Evolutionary conservation across 2,888 invertebrate species (phyloP), one percentile per base, ranked within the genome.

Genomic region (Dyspetes luteomarginatus): DNA sequence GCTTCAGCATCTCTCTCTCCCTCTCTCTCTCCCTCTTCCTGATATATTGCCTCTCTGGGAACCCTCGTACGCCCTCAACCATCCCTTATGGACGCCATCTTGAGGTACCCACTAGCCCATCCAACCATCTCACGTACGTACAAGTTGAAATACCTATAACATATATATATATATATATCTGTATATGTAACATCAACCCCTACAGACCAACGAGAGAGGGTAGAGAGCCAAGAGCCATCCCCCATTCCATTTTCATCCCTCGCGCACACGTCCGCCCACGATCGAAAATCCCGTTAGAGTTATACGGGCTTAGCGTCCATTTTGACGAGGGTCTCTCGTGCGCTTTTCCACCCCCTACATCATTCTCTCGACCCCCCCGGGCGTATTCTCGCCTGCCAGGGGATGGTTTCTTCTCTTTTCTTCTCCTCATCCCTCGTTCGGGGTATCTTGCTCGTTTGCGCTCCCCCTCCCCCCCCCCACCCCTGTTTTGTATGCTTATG

Each of bases 221-320:
- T 60, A 69, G 62, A 62, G 68, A 48, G 78, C 62, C 64, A 65
- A 69, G 73, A 77, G 72, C 81, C 73, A 77, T 77, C 56, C 43
- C 17, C 60, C 65, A 24, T 19, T 78, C 64, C 77, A 73, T 85
- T 83, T 82, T 81, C 85, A 83, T 84, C 83, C 85, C 85, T 85
- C 87, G 85, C 88, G 85, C 88, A 85, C 88, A 85, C 87, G 84
- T 88, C 90, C 91, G 89, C 91, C 91, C 89, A 91, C 91, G 90
- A 91, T 91, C 90, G 90, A 90, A 90, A 91, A 92, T 92, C 91
- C 91, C 88, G 91, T 92, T 91, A 91, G 91, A 91, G 89, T 91
- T 91, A 91, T 91, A 89, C 89, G 88, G 90, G 90, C 89, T 91
- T 90, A 90, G 91, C 90, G 91, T 91, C 92, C 91, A 92, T 92